Percentiles rank a stretch among this genome's conserved stretches.
Conservation (phyloP, 1,140 invertebrate genomes). For the Probaryconus sp. region DNA sequence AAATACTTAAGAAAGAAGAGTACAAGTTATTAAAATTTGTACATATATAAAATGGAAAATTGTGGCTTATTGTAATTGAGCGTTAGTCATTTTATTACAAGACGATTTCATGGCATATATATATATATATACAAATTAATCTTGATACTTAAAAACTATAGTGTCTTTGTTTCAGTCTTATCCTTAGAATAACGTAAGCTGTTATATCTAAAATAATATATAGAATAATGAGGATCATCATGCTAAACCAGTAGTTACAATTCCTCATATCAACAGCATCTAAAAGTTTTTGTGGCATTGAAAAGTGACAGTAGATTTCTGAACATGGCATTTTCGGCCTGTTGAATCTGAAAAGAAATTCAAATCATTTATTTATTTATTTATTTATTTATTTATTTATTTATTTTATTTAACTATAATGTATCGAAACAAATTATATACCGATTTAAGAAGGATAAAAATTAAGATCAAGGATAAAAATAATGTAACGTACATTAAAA, state of each 20-base stretch:
- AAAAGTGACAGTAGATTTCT: constrained; percentile 84
- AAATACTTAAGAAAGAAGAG: no score
- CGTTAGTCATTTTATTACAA: background rate
- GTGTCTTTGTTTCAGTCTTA: constrained; percentile 80
- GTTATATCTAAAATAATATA: constrained; percentile 81
- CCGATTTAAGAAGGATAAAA: no score
- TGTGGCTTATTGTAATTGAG: no score
- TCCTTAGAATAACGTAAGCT: constrained; percentile 83
- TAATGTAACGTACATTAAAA: no score
- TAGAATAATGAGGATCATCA: constrained; percentile 80
- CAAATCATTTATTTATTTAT: background rate
- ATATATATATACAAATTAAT: background rate
- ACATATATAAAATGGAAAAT: no score
- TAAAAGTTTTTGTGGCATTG: constrained; percentile 84
- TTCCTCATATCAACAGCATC: constrained; percentile 86
- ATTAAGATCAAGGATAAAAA: no score
- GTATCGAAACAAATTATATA: no score
- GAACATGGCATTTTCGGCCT: constrained; percentile 83
- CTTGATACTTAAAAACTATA: constrained; percentile 32
- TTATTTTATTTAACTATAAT: background rate
- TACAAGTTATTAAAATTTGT: no score
- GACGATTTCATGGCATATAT: background rate
- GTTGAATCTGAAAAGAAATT: constrained; percentile 83
- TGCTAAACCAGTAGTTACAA: constrained; percentile 82
- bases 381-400: background rate